Base-by-base conservation (phyloP, 1,140 invertebrate species). In the Saccostrea echinata region DNA sequence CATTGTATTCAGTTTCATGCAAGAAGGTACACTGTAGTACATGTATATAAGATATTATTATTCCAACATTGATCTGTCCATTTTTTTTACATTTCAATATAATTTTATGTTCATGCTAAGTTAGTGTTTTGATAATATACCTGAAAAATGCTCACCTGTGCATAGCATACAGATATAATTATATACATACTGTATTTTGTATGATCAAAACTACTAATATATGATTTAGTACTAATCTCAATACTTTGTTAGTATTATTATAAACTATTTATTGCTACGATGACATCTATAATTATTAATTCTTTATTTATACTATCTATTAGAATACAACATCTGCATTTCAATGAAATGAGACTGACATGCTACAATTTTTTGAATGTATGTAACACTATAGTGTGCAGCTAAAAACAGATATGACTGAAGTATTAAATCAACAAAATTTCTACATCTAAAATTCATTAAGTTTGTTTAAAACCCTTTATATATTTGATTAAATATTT, bases 341-440 rank as follows among this genome's bases (percentile, higher is more conserved):
- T 76, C 30, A 27, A 76, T 76, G 68, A 76, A 27, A 76, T 76
- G 11, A 76, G 68, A 76, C 24, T 30, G 27, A 30, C 68, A 76
- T 76, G 68, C 68, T 76, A 16, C 13, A 30, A 55, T 21, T 21
- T 21, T 33, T 27, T 33, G n/a, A 43, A 43, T 43, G 43, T 43
- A 8, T 43, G 43, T 43, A 43, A 43, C 6, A 43, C 43, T 43
- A 76, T 76, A 30, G 16, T 27, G 68, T 76, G 27, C 30, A 33
- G 27, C 68, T 76, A 76, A 27, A 30, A 27, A 71, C 6, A 30
- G 2, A 71, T 24, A 71, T 27, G 12, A 71, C 64, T 71, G n/a
- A 71, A 71, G 11, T 76, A 76, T 4, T 30, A 76, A 4, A 24
- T 13, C 3, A 30, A 13, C 30, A n/a, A 27, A 18, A 43, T n/a